These are phyloP conservation scores for Agrotis clavis DNA, from an alignment of 2,888 invertebrate genomes.

Conservation along the genomic window DNA sequence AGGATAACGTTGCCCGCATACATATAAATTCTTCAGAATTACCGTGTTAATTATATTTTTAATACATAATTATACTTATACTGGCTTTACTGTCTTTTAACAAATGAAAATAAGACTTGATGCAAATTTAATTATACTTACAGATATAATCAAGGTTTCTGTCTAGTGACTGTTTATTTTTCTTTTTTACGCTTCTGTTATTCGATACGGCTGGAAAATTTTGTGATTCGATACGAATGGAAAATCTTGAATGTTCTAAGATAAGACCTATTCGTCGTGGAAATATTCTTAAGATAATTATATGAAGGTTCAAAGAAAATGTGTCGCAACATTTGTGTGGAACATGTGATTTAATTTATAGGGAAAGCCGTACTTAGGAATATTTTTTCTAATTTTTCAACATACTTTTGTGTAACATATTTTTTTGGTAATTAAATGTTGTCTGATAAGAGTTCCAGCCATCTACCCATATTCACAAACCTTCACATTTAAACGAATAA, in stretches of 20 bases:
- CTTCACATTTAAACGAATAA: too few relatives aligned
- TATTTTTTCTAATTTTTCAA: too few relatives aligned
- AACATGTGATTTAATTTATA: not conserved
- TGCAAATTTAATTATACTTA: not conserved
- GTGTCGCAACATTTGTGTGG: not conserved
- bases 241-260: not conserved
- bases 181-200: slow-evolving; percentile 6
- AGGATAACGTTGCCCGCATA: slow-evolving; percentile 33
- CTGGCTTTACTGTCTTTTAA: not conserved
- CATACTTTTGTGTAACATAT: too few relatives aligned
- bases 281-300: not conserved
- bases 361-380: too few relatives aligned
- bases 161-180: not conserved
- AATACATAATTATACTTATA: slow-evolving; percentile 3
- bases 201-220: not conserved
- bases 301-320: slow-evolving; percentile 1
- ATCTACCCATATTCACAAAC: too few relatives aligned
- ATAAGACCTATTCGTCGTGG: not conserved
- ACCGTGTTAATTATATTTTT: slow-evolving; percentile 49
- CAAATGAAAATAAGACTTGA: slow-evolving; percentile 41
- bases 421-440: too few relatives aligned
- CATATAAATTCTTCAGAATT: slow-evolving; percentile 38
- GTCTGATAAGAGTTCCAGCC: too few relatives aligned
- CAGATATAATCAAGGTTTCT: slow-evolving; percentile 2
- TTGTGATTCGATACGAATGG: not conserved